Evolutionary conservation across 1,140 invertebrate species (phyloP).

Genomic region (Colletes latitarsis): DNA sequence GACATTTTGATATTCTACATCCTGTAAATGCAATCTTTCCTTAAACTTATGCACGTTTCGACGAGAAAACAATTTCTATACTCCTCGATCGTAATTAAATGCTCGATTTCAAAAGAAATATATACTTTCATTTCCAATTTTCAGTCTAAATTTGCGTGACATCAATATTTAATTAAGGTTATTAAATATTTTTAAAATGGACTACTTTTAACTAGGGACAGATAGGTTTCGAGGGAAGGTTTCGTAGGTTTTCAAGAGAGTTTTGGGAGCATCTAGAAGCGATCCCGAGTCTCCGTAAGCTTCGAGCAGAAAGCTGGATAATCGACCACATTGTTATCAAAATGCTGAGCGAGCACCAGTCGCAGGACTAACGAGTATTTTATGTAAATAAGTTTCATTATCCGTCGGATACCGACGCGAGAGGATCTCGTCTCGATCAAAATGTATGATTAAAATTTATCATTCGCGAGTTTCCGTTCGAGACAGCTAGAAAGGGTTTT

Average conservation of each 20-base stretch:
- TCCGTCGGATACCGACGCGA: background rate
- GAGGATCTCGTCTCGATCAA: background rate
- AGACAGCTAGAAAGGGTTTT: background rate
- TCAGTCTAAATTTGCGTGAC: too few species aligned
- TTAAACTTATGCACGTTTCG: too few species aligned
- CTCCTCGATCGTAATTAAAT: too few species aligned
- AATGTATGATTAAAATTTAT: constrained; percentile 9
- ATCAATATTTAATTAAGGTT: too few species aligned
- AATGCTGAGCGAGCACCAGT: background rate
- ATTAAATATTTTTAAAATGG: too few species aligned
- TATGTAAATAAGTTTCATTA: constrained; percentile 24
- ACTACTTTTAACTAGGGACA: too few species aligned
- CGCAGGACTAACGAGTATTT: constrained; percentile 23
- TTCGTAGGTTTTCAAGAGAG: background rate
- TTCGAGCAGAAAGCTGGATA: background rate
- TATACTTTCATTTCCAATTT: too few species aligned
- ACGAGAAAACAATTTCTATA: too few species aligned
- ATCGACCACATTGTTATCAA: constrained; percentile 21
- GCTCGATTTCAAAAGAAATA: too few species aligned
- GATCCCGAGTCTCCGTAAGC: background rate
- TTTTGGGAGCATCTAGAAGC: background rate
- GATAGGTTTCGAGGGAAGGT: background rate
- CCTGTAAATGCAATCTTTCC: too few species aligned
- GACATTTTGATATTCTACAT: too few species aligned
- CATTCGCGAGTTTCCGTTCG: background rate